Base-by-base conservation (phyloP, 35 echinoderm and acorn worm genomes). In the Eucidaris tribuloides region DNA sequence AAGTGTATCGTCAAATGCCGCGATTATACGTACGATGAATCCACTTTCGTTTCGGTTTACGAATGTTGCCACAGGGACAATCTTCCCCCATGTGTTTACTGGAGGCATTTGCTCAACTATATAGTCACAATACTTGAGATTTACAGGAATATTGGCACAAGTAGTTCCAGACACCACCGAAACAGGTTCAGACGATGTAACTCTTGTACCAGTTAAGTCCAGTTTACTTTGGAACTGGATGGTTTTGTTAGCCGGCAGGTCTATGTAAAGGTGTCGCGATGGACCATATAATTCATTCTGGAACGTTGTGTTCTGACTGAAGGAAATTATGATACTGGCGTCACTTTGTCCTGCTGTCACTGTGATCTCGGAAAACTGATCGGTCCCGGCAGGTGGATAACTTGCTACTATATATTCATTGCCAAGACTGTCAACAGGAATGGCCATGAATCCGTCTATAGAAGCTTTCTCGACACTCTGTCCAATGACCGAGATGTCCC, bases 101-200 rank as follows among this genome's bases (percentile, higher is more conserved):
- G 85, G 85, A 54, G 85, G 85, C 40, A 88, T 61, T 30, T 80
- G 77, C 77, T 88, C 85, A 18, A 80, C 85, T 0, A 88, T 27
- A 49, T 88, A 79, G 59, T 88, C 85, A 88, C 85, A 88, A 38
- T 77, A 77, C 38, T 25, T n/a, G 2, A 66, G 20, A 43, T 20
- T 62, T 1, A 20, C 9, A 11, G 85, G 85, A 1, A 88, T 35
- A 50, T 81, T 62, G 5, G 85, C 58, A 27, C 85, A 88, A 18
- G 58, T 88, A 31, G 35, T 79, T 27, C 85, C 85, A 5, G 85
- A 88, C 14, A 81, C 3, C 7, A 88, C 85, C 1, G 85, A 55
- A 13, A 88, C 58, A 27, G 57, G 57, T 44, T 23, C 44, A n/a
- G 32, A 42, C 34, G 85, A 79, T 28, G 55, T 11, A 7, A 88